Evolutionary conservation across 2,113 vertebrate genomes (phyloP), one percentile per base, ranked within the genome.

Genomic region (Lanius ludovicianus): DNA sequence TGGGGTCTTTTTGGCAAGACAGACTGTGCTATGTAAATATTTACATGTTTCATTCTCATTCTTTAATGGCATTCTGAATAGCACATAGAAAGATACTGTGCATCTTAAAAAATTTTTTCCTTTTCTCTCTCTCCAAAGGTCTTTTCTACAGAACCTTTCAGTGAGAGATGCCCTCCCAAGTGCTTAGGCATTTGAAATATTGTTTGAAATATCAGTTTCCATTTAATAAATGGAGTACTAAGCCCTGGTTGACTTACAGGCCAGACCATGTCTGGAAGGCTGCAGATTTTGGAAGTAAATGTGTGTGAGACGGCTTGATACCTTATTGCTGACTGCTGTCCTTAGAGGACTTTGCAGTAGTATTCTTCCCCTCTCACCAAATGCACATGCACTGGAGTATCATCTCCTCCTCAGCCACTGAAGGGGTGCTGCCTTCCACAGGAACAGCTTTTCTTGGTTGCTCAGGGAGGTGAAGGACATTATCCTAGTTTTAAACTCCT

Each of bases 21-120:
- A 55, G 35, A 56, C 37, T 97, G 37, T 95, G 49, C 78, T 62
- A 15, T n/a, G 44, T 95, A 92, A 71, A 92, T 94, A 93, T 95
- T 87, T 93, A 71, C 77, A 62, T 42, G 44, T 59, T 94, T 90
- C 24, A 33, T 49, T 75, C 42, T 76, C 46, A 30, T 94, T 78
- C n/a, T 90, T 87, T 83, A 31, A 20, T 35, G 22, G n/a, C 35
- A 86, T 95, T 95, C 80, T 84, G 23, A 81, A 41, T 50, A 89
- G 57, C 46, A 64, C 16, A 30, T 37, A 33, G 1, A 80, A 59
- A 50, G 22, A 50, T 62, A 62, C 17, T 79, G 42, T 74, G 27
- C 33, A 23, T 73, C 21, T 59, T 74, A 28, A 1, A 10, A 76
- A 46, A 22, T 17, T 37, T 10, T 0, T 71, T 68, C 12, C 6